These are phyloP conservation scores for Branchipolynoe longqiensis DNA, from an alignment of 2,888 invertebrate species.

Conservation along the genomic window DNA sequence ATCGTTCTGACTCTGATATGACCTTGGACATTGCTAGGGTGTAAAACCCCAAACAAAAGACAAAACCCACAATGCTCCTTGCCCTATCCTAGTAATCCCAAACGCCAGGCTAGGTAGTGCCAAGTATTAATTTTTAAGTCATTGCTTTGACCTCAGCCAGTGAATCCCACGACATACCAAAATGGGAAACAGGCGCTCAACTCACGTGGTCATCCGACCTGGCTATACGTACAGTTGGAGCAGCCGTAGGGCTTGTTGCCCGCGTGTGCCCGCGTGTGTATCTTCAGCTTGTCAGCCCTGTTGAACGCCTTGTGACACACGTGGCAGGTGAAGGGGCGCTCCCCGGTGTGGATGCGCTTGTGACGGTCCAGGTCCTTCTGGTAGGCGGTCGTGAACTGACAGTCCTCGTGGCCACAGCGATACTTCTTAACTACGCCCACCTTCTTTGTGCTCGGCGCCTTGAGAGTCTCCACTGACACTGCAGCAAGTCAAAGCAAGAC, in stretches of 20 bases:
- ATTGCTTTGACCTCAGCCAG: too few species aligned
- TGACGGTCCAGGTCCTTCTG: constrained; percentile 75
- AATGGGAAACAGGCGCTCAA: too few species aligned
- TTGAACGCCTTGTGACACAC: constrained; percentile 97
- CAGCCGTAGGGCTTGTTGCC: constrained; percentile 97
- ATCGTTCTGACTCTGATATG: too few species aligned
- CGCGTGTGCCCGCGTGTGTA: constrained; percentile 91
- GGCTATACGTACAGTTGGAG: constrained; percentile 86
- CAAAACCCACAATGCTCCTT: too few species aligned
- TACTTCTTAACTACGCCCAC: constrained; percentile 33
- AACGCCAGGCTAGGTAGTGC: too few species aligned
- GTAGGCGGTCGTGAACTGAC: constrained; percentile 55
- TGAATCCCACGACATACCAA: too few species aligned
- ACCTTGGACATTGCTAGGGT: too few species aligned
- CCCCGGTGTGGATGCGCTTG: constrained; percentile 83
- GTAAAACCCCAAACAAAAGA: too few species aligned
- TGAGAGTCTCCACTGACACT: too few species aligned
- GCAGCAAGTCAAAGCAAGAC: not conserved
- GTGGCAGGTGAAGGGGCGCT: constrained; percentile 86
- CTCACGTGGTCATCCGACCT: too few species aligned
- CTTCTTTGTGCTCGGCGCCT: constrained; percentile 21
- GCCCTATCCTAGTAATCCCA: too few species aligned
- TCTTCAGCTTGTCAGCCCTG: constrained; percentile 92
- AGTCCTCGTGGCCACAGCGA: constrained; percentile 53
- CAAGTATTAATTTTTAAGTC: too few species aligned